Percentiles rank a stretch among this genome's conserved stretches.
Evolutionary conservation across 1,140 invertebrate species (phyloP).

Genomic region (Drosophila albomicans): DNA sequence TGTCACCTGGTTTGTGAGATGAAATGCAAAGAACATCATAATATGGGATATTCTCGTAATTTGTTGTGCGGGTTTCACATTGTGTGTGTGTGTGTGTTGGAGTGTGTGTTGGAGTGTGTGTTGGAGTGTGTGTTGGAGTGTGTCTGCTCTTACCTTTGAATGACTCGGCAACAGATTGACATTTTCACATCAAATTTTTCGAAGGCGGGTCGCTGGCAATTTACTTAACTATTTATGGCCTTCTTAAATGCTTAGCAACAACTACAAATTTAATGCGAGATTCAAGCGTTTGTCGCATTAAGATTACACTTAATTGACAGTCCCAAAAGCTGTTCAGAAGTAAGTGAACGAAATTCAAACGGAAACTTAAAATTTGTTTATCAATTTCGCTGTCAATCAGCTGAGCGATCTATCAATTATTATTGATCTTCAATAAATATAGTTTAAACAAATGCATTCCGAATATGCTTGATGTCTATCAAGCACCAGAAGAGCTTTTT

Average conservation of each 20-base stretch:
- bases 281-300: conserved; percentile 2
- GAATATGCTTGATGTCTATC: too few relatives aligned
- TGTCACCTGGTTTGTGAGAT: conserved; percentile 67
- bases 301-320: neutral
- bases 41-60: conserved; percentile 67
- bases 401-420: too few relatives aligned
- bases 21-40: conserved; percentile 56
- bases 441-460: too few relatives aligned
- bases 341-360: too few relatives aligned
- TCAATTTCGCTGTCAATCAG: too few relatives aligned
- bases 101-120: neutral
- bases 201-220: conserved; percentile 27
- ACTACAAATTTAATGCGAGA: conserved; percentile 17
- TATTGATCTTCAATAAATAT: too few relatives aligned
- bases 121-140: neutral
- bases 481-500: too few relatives aligned
- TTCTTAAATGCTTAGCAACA: conserved; percentile 27
- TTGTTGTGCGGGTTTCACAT: conserved; percentile 47
- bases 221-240: conserved; percentile 33
- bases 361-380: too few relatives aligned
- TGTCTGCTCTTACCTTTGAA: conserved; percentile 21
- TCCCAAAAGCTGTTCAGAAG: neutral
- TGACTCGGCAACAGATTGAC: conserved; percentile 66
- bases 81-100: neutral
- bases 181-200: conserved; percentile 63